Conservation (phyloP, 2,888 invertebrate species). For the Alviniconcha strummeri region DNA sequence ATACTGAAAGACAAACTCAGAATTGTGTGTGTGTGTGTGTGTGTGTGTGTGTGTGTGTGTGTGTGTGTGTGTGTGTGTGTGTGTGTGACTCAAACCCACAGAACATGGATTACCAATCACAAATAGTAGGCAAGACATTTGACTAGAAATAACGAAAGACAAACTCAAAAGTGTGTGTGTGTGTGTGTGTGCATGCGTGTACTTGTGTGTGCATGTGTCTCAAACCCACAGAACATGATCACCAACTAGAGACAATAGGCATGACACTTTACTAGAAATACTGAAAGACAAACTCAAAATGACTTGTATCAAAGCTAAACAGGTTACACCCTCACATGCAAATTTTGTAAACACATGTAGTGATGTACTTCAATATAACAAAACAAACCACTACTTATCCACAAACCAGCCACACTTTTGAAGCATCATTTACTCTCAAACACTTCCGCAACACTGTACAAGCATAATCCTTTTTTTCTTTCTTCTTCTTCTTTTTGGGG, state of each 20-base stretch:
- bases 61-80: too few relatives aligned
- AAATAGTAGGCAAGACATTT: conserved; percentile 12
- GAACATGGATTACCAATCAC: background rate
- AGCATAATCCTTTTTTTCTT: too few relatives aligned
- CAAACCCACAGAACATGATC: background rate
- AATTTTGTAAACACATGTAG: too few relatives aligned
- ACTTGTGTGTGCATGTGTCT: too few relatives aligned
- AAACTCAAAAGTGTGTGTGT: background rate
- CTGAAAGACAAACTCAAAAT: conserved; percentile 31
- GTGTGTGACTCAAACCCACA: background rate
- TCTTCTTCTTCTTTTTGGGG: too few relatives aligned
- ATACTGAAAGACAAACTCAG: conserved; percentile 31
- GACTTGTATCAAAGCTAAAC: conserved; percentile 28
- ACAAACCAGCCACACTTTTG: conserved; percentile 6
- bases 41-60: too few relatives aligned
- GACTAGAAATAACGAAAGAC: background rate
- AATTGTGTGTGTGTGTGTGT: conserved; percentile 7
- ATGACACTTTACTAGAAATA: conserved; percentile 29
- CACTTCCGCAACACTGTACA: background rate
- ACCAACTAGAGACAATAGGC: background rate
- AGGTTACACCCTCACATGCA: conserved; percentile 24
- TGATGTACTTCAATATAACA: background rate
- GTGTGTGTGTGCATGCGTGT: background rate
- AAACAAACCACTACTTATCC: conserved; percentile 11
- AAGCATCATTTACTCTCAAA: background rate